These are phyloP conservation scores for Harpalus rubripes DNA, from an alignment of 2,888 invertebrate genomes.

Conservation along the genomic window DNA sequence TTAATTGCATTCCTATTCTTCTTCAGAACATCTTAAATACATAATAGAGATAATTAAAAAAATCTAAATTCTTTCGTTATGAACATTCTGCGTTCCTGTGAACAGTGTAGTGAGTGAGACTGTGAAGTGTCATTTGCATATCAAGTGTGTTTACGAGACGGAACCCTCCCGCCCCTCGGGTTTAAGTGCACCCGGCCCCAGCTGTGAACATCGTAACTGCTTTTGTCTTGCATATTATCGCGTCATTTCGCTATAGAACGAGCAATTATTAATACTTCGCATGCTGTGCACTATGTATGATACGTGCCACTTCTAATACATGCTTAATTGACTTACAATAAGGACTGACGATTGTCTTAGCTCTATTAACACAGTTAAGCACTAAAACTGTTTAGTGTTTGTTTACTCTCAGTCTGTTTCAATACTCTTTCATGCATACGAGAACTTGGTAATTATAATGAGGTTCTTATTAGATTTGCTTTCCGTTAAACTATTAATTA, in stretches of 20 bases:
- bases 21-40: no score
- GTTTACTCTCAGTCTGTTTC: conserved; percentile 23
- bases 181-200: conserved; percentile 72
- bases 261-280: conserved; percentile 57
- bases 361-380: conserved; percentile 46
- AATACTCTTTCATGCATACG: conserved; percentile 17
- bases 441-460: not conserved
- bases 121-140: conserved; percentile 73
- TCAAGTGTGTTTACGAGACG: conserved; percentile 73
- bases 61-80: not conserved
- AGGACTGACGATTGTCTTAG: conserved; percentile 46
- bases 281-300: conserved; percentile 35
- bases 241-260: conserved; percentile 38
- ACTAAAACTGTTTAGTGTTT: conserved; percentile 38
- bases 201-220: conserved; percentile 74
- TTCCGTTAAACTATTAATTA: no score
- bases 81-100: conserved; percentile 13
- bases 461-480: not conserved
- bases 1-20: no score
- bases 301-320: conserved; percentile 55
- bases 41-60: conserved; percentile 6
- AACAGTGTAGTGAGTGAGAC: conserved; percentile 35
- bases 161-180: not conserved
- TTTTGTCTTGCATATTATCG: conserved; percentile 68
- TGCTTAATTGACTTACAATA: conserved; percentile 55